Conservation (phyloP, 2,797 vertebrate species). For the Petrocephalus sullivani region DNA sequence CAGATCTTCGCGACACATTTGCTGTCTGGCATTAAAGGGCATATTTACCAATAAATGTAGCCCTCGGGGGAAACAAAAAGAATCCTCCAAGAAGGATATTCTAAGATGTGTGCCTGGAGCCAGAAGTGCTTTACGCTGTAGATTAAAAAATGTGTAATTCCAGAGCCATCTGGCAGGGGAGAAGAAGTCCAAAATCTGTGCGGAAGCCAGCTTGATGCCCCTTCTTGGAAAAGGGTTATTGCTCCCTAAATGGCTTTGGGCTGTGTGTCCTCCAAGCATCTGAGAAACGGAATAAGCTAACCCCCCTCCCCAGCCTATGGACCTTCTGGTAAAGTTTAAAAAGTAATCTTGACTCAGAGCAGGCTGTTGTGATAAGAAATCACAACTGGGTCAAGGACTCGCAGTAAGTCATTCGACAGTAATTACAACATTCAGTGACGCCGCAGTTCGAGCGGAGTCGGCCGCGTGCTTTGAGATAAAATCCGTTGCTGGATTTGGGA, state of each 20-base stretch:
- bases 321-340: slow-evolving; percentile 59
- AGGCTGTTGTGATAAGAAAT: slow-evolving; percentile 62
- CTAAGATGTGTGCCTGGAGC: slow-evolving; percentile 46
- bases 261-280: slow-evolving; percentile 64
- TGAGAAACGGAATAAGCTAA: slow-evolving; percentile 57
- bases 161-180: slow-evolving; percentile 65
- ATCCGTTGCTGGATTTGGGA: slow-evolving; percentile 65
- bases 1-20: slow-evolving; percentile 33
- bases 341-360: slow-evolving; percentile 64
- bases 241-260: slow-evolving; percentile 57
- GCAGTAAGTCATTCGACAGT: slow-evolving; percentile 59
- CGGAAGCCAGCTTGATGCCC: slow-evolving; percentile 62
- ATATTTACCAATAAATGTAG: slow-evolving; percentile 38
- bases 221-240: slow-evolving; percentile 65
- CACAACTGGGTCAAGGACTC: slow-evolving; percentile 72
- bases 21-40: slow-evolving; percentile 37
- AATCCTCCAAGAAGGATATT: slow-evolving; percentile 39
- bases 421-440: slow-evolving; percentile 59
- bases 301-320: slow-evolving; percentile 25
- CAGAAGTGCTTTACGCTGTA: slow-evolving; percentile 53
- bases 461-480: slow-evolving; percentile 60
- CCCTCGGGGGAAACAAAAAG: slow-evolving; percentile 42
- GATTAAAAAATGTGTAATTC: slow-evolving; percentile 63
- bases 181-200: slow-evolving; percentile 55
- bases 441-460: slow-evolving; percentile 40